These are phyloP conservation scores for Eustalomyia histrio DNA, from an alignment of 2,888 invertebrate genomes.

Conservation along the genomic window DNA sequence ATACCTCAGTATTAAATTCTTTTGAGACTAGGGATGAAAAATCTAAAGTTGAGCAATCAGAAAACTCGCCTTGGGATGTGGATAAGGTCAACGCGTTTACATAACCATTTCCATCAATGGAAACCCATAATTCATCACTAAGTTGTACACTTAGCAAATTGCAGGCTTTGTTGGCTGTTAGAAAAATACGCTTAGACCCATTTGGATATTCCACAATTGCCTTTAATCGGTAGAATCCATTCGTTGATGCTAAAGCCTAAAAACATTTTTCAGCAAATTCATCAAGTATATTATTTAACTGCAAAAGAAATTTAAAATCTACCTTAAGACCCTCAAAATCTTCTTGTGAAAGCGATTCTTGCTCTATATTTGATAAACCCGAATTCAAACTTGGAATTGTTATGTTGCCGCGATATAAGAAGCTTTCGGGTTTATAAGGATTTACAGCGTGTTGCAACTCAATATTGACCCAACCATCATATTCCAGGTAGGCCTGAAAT, in stretches of 20 bases:
- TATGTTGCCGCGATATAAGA: constrained; percentile 85
- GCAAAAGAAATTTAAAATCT: constrained; percentile 55
- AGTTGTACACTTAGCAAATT: constrained; percentile 87
- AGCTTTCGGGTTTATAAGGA: constrained; percentile 80
- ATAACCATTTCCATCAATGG: constrained; percentile 88
- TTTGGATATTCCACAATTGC: constrained; percentile 85
- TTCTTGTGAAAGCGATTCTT: constrained; percentile 81
- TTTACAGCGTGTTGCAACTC: constrained; percentile 86
- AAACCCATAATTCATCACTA: constrained; percentile 88
- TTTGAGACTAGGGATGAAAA: constrained; percentile 78
- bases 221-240: constrained; percentile 88
- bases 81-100: constrained; percentile 87
- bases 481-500: constrained; percentile 83
- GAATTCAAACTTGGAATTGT: constrained; percentile 85
- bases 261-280: not conserved
- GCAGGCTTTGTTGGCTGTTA: constrained; percentile 90
- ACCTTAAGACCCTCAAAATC: constrained; percentile 83
- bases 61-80: constrained; percentile 75
- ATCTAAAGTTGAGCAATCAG: constrained; percentile 59
- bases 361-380: constrained; percentile 83
- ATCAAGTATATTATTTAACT: not conserved
- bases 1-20: constrained; percentile 87
- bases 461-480: constrained; percentile 87
- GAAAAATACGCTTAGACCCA: constrained; percentile 84
- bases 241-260: constrained; percentile 80